Conservation (phyloP, 2,888 invertebrate genomes). For the Dusona sp. region DNA sequence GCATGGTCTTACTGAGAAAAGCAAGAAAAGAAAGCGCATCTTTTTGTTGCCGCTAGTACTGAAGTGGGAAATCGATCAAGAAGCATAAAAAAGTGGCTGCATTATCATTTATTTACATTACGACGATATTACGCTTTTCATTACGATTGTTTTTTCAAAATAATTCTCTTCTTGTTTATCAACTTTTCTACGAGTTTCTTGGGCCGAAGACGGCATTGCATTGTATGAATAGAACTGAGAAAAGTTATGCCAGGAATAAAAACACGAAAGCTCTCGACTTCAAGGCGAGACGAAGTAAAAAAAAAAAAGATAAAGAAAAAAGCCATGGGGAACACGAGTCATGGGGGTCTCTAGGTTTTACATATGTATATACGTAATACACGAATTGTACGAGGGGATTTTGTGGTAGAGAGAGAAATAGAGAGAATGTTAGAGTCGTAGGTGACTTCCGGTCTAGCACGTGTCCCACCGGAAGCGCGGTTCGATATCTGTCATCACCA, state of each 20-base stretch:
- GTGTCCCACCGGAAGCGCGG: conserved; percentile 79
- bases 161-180: neutral
- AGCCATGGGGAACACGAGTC: conserved; percentile 64
- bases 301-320: conserved; percentile 2
- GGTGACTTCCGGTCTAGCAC: conserved; percentile 77
- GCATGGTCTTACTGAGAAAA: neutral
- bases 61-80: neutral
- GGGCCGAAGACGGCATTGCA: conserved; percentile 16
- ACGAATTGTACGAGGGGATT: conserved; percentile 29
- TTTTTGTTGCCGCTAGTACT: neutral
- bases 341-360: conserved; percentile 65
- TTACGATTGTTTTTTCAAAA: neutral
- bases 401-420: conserved; percentile 38
- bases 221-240: neutral
- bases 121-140: neutral
- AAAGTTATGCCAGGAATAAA: conserved; percentile 51
- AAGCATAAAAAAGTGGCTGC: conserved; percentile 1
- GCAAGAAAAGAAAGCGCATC: neutral
- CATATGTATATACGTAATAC: conserved; percentile 56
- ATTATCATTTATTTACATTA: conserved; percentile 3
- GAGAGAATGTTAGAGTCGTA: conserved; percentile 63
- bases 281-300: conserved; percentile 31
- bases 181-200: conserved; percentile 36
- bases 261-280: neutral
- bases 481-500: conserved; percentile 75